Percentiles rank a stretch among this genome's conserved stretches.
Evolutionary conservation across 2,113 vertebrate species (phyloP).

Genomic region (Rhinichthys klamathensis): DNA sequence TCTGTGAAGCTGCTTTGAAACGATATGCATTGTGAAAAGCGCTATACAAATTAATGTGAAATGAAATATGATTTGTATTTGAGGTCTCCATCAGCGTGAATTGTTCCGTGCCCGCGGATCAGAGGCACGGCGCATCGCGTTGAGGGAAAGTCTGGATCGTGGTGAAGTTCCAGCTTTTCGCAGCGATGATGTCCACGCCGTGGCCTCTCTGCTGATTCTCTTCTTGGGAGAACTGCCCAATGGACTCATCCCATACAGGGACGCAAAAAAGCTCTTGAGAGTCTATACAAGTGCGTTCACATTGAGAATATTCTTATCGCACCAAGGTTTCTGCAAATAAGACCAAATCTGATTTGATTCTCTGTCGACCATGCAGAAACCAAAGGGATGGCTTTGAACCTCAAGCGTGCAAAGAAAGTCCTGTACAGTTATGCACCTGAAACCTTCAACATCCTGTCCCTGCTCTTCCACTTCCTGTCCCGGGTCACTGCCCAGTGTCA

Average conservation of each 20-base stretch:
- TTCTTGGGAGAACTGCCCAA: slow-evolving; percentile 82
- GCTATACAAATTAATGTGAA: no score
- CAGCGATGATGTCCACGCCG: slow-evolving; percentile 76
- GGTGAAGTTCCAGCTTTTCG: slow-evolving; percentile 75
- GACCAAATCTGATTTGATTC: background rate
- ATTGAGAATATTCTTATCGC: background rate
- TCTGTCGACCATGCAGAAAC: slow-evolving; percentile 62
- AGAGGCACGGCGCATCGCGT: slow-evolving; percentile 65
- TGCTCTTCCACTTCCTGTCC: slow-evolving; percentile 76
- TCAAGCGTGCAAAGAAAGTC: slow-evolving; percentile 61
- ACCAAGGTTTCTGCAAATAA: background rate
- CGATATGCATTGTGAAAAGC: no score
- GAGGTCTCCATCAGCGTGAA: slow-evolving; percentile 74
- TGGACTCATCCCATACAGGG: slow-evolving; percentile 74
- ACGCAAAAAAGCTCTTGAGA: slow-evolving; percentile 51
- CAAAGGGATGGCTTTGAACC: slow-evolving; percentile 59
- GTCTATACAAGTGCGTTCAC: background rate
- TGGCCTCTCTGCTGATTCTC: slow-evolving; percentile 82
- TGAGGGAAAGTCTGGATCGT: slow-evolving; percentile 76
- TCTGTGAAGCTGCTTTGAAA: no score
- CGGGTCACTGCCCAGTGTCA: slow-evolving; percentile 75
- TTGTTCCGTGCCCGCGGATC: slow-evolving; percentile 80
- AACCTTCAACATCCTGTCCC: slow-evolving; percentile 72
- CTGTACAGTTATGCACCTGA: slow-evolving; percentile 69
- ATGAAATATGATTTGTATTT: background rate